Evolutionary conservation across 2,797 vertebrate genomes (phyloP), one percentile per base, ranked within the genome.

Genomic region (Picus viridis): DNA sequence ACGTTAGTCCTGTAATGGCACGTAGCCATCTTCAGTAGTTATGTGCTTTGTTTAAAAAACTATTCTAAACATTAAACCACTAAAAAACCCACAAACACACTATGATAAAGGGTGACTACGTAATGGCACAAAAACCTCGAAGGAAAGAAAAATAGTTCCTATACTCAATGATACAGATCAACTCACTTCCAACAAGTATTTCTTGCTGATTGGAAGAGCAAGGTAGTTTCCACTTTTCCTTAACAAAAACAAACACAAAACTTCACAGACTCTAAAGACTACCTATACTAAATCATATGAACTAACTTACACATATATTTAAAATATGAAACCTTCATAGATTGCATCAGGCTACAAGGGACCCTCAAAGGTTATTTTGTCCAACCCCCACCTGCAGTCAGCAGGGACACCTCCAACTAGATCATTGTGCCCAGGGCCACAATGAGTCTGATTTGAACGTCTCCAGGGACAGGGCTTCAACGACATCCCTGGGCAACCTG

Each of bases 1-100:
- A 10, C 36, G 19, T 16, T 47, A 75, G 39, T 29, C 19, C 64
- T 51, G 24, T 49, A 89, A 83, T 2, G 4, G 23, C 39, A 88
- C 62, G n/a, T 22, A 86, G 41, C 62, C 16, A 27, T 39, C 57
- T 91, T 81, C 68, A 51, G 10, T 27, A 79, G 27, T 24, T 4
- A 70, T 0, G 0, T 15, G 24, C 27, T 67, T 41, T 4, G 5
- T 78, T 91, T 82, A 51, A 62, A 67, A 30, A 68, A 16, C 22
- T 62, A 54, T 57, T 76, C 49, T 54, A 76, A 86, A 68, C 20
- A 74, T 32, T 68, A n/a, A 41, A 87, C 51, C 20, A 47, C 30
- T 49, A 32, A 29, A 39, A 73, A 1, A 0, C 2, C 6, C 12
- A 10, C 2, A 36, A 84, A 39, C 6, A 63, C 8, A 36, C 14